Conservation (phyloP, 2,113 vertebrate genomes). For the Pleuronectes platessa region DNA sequence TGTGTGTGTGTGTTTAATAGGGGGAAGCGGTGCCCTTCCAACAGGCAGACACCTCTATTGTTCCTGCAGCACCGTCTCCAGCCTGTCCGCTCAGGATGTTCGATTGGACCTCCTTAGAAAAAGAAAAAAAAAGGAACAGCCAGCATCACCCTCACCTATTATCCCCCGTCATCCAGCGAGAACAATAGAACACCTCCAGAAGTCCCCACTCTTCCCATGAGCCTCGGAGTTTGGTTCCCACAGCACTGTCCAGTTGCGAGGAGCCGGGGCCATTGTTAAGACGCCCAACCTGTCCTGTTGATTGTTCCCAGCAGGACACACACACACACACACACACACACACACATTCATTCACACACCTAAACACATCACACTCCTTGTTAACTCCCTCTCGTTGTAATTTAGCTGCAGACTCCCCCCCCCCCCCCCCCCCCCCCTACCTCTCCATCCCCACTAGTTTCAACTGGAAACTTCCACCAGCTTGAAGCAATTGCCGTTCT, state of each 20-base stretch:
- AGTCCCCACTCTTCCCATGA: conserved; percentile 65
- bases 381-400: background rate
- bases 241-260: conserved; percentile 59
- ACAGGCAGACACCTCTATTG: conserved; percentile 69
- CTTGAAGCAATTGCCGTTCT: conserved; percentile 48
- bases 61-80: conserved; percentile 63
- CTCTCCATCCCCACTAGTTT: conserved; percentile 23
- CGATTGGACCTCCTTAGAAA: conserved; percentile 50
- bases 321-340: conserved; percentile 18
- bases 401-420: background rate
- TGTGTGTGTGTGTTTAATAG: conserved; percentile 20
- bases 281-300: conserved; percentile 49
- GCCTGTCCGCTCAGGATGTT: conserved; percentile 73
- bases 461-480: conserved; percentile 56
- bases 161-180: conserved; percentile 57
- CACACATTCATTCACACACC: conserved; percentile 1
- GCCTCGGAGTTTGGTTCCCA: conserved; percentile 65
- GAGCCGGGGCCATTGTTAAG: conserved; percentile 62
- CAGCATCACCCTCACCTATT: conserved; percentile 64
- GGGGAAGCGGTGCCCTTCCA: conserved; percentile 53
- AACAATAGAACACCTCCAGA: conserved; percentile 69
- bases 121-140: conserved; percentile 35
- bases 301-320: conserved; percentile 55
- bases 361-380: background rate
- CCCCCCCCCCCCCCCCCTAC: background rate